Evolutionary conservation across 2,113 vertebrate species (phyloP), one percentile per base, ranked within the genome.

Genomic region (Cochlearius cochlearius): DNA sequence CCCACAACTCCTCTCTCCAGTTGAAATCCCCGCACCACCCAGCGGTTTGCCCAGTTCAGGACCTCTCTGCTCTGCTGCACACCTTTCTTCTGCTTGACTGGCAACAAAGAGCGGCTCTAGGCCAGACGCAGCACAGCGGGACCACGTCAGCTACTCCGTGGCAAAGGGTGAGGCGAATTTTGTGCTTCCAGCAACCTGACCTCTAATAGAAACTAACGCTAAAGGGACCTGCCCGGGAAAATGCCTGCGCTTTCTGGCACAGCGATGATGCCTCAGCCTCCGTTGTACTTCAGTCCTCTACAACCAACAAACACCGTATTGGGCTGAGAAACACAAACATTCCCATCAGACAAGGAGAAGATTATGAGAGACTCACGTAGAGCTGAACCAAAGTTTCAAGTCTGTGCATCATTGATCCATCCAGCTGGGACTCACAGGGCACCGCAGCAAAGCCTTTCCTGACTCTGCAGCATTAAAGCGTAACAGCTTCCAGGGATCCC

Each of bases 41-140:
- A 36, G 6, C 0, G 0, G 15, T 45, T 69, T 39, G 43, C 63
- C 68, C 62, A 13, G 47, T n/a, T n/a, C 36, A 9, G 32, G 10
- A 30, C 30, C 36, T 60, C 53, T 34, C 58, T 71, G 34, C 74
- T 25, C 71, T 36, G 49, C 21, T 55, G 36, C 36, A 39, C 49
- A 8, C 12, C 2, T 16, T 64, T 26, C 36, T 41, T 58, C 66
- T 55, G 30, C 69, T 39, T 32, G 21, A 8, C 74, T 34, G 41
- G 8, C 41, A 49, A 4, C 34, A 68, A 18, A 68, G 39, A 41
- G 25, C 38, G n/a, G 75, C 79, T 62, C 27, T 14, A 52, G 64
- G 73, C 77, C 74, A 64, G 63, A 67, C 3, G 3, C 6, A 10
- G 45, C 73, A 45, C 59, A 58, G 73, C 50, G 50, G 1, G 8